Evolutionary conservation across 2,888 invertebrate species (phyloP), one percentile per base, ranked within the genome.

Genomic region (Leptodirus hochenwartii): DNA sequence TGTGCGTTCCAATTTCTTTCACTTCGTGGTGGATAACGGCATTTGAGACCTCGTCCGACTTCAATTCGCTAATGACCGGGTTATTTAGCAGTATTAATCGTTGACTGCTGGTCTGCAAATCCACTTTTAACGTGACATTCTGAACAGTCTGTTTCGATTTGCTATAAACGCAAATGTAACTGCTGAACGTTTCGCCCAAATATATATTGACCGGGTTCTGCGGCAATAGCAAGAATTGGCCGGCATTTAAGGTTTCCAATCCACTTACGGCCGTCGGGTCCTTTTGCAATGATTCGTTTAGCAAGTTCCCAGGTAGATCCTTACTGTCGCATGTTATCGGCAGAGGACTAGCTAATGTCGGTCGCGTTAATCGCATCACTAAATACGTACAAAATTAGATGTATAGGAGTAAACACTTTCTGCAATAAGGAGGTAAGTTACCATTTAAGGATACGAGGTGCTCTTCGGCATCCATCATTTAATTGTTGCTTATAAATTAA

Each of bases 191-290:
- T 64, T 98, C 96, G 11, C 93, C 98, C 25, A 98, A 62, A 54
- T 95, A 96, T 44, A 98, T 93, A 51, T 90, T 95, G 4, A 95
- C 95, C 58, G 96, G 95, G 53, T 85, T 90, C 60, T 95, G 95
- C 9, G 96, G 96, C 29, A 96, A 59, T 32, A 93, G 63, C 46
- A 96, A 63, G 51, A 91, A 84, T 47, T 91, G 85, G 2, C 91
- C 90, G 30, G 81, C 65, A n/a, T 76, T 71, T 30, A 82, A 59
- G 0, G 80, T 77, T 56, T 85, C 84, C 49, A 82, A 68, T 32
- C 79, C 79, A 34, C 69, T 66, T 1, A 84, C 77, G 16, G 81
- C 64, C n/a, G 84, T 79, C 10, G 81, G 74, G 58, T 91, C 90
- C 44, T 74, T 71, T 49, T 80, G 76, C 26, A 82, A 56, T 38